These are phyloP conservation scores for Furnarius figulus DNA, from an alignment of 2,113 vertebrate species.

Conservation along the genomic window DNA sequence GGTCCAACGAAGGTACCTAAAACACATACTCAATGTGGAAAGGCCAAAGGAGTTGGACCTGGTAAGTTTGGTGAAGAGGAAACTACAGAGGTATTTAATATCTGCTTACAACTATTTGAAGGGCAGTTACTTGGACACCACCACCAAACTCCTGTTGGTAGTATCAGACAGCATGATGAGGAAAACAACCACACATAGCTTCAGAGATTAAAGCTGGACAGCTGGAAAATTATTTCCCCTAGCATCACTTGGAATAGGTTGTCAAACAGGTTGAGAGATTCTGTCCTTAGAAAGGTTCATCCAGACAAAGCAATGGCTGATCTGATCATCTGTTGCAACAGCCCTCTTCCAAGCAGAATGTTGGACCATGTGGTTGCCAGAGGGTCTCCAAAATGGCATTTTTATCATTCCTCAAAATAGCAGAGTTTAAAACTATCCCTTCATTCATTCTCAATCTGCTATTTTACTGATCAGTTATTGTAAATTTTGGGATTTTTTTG, in stretches of 20 bases:
- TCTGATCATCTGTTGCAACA: not conserved
- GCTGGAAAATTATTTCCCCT: not conserved
- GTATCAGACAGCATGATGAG: not conserved
- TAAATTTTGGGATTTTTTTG: not conserved
- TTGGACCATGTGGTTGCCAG: not conserved
- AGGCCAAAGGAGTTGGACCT: not conserved
- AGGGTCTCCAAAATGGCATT: not conserved
- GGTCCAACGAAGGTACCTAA: not conserved
- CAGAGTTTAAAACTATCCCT: not conserved
- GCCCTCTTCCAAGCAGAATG: not conserved
- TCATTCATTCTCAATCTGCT: not conserved
- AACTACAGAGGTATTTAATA: not conserved
- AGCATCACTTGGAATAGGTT: not conserved
- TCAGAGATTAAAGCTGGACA: not conserved
- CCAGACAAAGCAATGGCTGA: not conserved
- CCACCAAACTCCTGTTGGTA: not conserved
- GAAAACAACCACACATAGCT: not conserved
- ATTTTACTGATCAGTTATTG: not conserved
- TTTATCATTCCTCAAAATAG: not conserved
- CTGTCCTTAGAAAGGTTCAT: not conserved
- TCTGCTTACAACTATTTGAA: not conserved
- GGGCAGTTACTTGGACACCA: not conserved
- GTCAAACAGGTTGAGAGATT: not conserved
- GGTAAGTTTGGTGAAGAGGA: not conserved
- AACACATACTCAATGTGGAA: rapidly evolving